Evolutionary conservation across 1,140 invertebrate genomes (phyloP).

Genomic region (Limonius californicus): DNA sequence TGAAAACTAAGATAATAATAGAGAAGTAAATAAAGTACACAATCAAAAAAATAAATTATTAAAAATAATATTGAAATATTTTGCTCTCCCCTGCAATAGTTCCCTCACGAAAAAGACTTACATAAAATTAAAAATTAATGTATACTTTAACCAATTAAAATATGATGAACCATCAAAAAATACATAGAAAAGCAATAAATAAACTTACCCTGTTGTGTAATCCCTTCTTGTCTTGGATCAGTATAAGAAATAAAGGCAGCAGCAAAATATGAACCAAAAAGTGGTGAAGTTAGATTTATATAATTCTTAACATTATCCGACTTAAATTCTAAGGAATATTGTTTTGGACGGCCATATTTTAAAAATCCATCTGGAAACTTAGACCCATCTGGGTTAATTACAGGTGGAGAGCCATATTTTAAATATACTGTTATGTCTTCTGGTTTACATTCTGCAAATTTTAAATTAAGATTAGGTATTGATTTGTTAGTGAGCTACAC

Average conservation of each 20-base stretch:
- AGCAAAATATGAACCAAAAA: conserved; percentile 75
- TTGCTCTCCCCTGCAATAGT: too few species aligned
- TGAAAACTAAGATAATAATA: too few species aligned
- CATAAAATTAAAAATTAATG: too few species aligned
- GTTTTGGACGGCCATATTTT: conserved; percentile 46
- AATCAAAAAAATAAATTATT: too few species aligned
- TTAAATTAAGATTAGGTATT: too few species aligned
- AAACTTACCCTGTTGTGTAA: conserved; percentile 71
- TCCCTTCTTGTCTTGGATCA: conserved; percentile 64
- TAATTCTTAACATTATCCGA: conserved; percentile 52
- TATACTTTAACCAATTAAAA: too few species aligned
- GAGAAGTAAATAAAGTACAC: too few species aligned
- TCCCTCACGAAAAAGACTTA: too few species aligned
- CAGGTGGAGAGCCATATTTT: conserved; percentile 72
- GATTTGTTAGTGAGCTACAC: too few species aligned
- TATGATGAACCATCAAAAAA: too few species aligned
- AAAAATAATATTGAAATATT: too few species aligned
- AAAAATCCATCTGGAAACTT: conserved; percentile 63
- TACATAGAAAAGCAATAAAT: too few species aligned
- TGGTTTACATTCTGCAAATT: conserved; percentile 54
- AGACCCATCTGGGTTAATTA: conserved; percentile 71
- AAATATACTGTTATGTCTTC: conserved; percentile 60
- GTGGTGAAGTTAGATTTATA: conserved; percentile 58
- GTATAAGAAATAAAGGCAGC: conserved; percentile 71
- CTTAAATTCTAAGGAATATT: conserved; percentile 47